Percentiles rank a stretch among this genome's conserved stretches.
Conservation (phyloP, 2,797 vertebrate species). For the Chrosomus eos region DNA sequence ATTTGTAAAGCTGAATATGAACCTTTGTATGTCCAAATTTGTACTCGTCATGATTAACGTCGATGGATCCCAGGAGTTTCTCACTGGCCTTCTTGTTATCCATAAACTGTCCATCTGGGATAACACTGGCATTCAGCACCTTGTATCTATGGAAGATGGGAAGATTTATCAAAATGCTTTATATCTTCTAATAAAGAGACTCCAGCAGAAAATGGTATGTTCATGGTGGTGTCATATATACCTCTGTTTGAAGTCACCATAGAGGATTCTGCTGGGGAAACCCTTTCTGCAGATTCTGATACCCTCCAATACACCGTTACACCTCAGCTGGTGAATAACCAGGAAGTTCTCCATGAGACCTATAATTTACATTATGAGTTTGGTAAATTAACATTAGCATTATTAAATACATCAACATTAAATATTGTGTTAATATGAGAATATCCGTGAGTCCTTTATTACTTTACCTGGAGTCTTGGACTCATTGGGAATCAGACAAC, state of each 20-base stretch:
- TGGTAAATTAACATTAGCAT: background rate
- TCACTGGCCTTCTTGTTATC: constrained; percentile 90
- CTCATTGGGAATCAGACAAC: constrained; percentile 91
- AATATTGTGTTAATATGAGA: background rate
- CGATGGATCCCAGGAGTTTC: constrained; percentile 87
- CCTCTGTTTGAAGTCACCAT: constrained; percentile 86
- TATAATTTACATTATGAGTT: constrained; percentile 45
- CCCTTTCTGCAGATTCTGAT: constrained; percentile 88
- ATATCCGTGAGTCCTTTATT: background rate
- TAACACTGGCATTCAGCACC: constrained; percentile 86
- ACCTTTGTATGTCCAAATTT: constrained; percentile 79
- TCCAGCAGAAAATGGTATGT: background rate
- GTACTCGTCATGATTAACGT: constrained; percentile 85
- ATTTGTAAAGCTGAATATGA: background rate
- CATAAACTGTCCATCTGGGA: constrained; percentile 89
- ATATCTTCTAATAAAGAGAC: background rate
- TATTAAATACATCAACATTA: background rate
- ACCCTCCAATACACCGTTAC: constrained; percentile 89
- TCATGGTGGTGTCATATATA: constrained; percentile 58
- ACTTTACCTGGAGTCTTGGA: constrained; percentile 87
- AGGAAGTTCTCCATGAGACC: constrained; percentile 90
- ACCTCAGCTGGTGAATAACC: constrained; percentile 90
- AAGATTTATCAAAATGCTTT: background rate
- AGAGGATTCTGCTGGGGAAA: constrained; percentile 84
- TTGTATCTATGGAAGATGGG: constrained; percentile 73